Evolutionary conservation across 2,113 vertebrate genomes (phyloP).

Genomic region (Chunga burmeisteri): DNA sequence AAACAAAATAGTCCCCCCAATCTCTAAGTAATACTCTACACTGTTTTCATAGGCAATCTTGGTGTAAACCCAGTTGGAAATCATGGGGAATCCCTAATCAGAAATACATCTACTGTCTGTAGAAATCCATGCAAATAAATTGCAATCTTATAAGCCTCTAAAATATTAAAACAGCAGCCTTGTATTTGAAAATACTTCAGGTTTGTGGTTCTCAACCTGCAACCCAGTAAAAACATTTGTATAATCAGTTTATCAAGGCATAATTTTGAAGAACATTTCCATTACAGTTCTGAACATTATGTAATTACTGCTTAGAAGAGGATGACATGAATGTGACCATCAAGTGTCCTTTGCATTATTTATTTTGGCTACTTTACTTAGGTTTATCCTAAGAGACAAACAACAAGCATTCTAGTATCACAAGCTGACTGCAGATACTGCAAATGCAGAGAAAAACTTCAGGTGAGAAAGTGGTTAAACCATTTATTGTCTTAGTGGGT

Average conservation of each 20-base stretch:
- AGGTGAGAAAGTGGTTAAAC: neutral
- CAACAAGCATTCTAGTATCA: neutral
- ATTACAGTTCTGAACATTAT: neutral
- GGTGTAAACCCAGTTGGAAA: neutral
- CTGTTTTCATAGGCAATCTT: neutral
- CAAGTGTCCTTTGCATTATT: neutral
- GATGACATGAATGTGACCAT: neutral
- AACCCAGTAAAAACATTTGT: neutral
- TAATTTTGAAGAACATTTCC: neutral
- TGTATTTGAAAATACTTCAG: neutral
- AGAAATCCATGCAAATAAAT: neutral
- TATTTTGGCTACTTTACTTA: neutral
- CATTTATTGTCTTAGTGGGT: neutral
- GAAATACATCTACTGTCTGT: neutral
- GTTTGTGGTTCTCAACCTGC: neutral
- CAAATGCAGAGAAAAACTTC: neutral
- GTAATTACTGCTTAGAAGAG: neutral
- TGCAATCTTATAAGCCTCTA: neutral
- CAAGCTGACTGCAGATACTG: neutral
- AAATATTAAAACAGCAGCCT: neutral
- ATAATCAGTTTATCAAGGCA: neutral
- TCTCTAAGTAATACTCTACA: neutral
- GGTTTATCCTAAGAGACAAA: neutral
- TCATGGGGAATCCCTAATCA: neutral
- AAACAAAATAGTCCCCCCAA: fast-evolving